phyloP scores from a whole-genome alignment of 2,797 vertebrate species.

The Psittacula derbiana region DNA sequence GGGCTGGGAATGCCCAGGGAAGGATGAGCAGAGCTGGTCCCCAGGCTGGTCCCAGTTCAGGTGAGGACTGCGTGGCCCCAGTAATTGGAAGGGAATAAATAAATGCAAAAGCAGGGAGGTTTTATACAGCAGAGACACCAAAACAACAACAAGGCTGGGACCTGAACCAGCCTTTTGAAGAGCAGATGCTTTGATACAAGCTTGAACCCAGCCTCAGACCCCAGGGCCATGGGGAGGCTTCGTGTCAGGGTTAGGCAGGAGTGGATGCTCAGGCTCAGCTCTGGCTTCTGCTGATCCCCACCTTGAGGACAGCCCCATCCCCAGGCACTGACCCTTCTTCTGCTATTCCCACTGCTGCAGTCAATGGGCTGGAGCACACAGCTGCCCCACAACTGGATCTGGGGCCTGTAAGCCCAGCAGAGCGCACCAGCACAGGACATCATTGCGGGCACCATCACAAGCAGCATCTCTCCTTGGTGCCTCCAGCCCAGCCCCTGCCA shows the following conservation, averaged over 20 bases:
- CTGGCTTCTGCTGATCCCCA: background rate
- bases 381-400: background rate
- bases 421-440: background rate
- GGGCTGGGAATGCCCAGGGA: background rate
- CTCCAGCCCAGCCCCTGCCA: rapidly evolving
- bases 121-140: background rate
- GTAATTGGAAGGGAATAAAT: background rate
- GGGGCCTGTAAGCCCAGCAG: background rate
- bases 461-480: background rate
- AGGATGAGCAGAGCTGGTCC: background rate
- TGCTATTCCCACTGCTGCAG: background rate
- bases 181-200: background rate
- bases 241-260: rapidly evolving
- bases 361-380: background rate
- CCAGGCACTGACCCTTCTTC: background rate
- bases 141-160: background rate
- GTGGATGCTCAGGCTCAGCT: background rate
- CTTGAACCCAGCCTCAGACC: background rate
- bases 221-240: background rate
- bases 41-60: background rate
- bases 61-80: rapidly evolving
- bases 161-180: background rate
- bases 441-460: rapidly evolving
- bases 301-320: background rate
- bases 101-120: background rate